Conservation (phyloP, 1,140 invertebrate species). For the Drosophila orena region DNA sequence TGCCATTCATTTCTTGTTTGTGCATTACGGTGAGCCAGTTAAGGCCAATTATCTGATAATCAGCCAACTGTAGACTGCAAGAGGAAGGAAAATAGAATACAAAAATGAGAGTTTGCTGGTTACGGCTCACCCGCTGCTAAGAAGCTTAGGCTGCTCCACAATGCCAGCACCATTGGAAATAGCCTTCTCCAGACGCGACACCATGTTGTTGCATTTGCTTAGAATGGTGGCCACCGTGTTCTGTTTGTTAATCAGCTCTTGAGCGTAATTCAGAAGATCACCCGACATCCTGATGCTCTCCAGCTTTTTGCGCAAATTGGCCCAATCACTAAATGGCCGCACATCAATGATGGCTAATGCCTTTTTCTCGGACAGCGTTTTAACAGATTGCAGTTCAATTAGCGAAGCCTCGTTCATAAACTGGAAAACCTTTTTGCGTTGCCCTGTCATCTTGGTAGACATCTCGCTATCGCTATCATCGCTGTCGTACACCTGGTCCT, state of each 20-base stretch:
- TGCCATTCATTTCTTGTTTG: conserved; percentile 95
- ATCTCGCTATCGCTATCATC: conserved; percentile 91
- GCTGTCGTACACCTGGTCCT: conserved; percentile 85
- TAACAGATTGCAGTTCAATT: conserved; percentile 89
- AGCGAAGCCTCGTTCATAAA: conserved; percentile 90
- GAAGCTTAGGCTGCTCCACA: conserved; percentile 88
- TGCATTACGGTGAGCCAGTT: conserved; percentile 97
- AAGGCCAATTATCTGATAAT: conserved; percentile 96
- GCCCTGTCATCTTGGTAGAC: conserved; percentile 88
- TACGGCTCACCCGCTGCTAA: conserved; percentile 86
- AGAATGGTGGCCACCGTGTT: conserved; percentile 90
- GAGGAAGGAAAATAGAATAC: background rate
- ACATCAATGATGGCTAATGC: conserved; percentile 88
- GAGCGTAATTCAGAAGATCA: conserved; percentile 90
- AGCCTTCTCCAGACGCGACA: conserved; percentile 89
- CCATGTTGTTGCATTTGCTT: conserved; percentile 91
- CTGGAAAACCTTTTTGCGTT: conserved; percentile 90
- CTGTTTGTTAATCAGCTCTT: conserved; percentile 89
- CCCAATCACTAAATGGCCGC: conserved; percentile 90
- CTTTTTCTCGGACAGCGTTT: conserved; percentile 90
- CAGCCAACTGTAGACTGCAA: conserved; percentile 89
- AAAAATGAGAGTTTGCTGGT: too few relatives aligned
- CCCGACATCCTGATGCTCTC: conserved; percentile 89
- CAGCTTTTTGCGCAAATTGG: conserved; percentile 90
- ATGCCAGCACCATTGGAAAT: conserved; percentile 90